These are phyloP conservation scores for Theristus sp. DNA, from an alignment of 2,888 invertebrate species.

Conservation along the genomic window DNA sequence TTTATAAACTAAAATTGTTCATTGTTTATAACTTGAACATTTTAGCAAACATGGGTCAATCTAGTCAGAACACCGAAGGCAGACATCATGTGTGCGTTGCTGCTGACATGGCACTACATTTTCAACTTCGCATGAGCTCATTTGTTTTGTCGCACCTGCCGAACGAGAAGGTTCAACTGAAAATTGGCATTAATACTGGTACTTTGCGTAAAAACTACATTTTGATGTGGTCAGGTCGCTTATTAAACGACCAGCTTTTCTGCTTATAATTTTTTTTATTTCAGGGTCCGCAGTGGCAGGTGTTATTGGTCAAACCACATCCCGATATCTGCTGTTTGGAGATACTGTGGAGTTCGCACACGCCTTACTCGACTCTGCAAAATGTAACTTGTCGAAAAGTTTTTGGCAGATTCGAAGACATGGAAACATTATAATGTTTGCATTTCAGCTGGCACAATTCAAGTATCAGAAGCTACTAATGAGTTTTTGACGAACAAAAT, in stretches of 20 bases:
- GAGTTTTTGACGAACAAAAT: constrained; percentile 10
- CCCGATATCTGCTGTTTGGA: constrained; percentile 2
- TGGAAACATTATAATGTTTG: neutral
- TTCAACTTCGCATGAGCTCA: neutral
- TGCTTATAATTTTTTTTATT: neutral
- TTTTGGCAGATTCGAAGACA: neutral
- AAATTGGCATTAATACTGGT: neutral
- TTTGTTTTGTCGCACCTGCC: neutral
- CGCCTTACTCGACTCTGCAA: neutral
- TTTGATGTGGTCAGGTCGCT: too few species aligned
- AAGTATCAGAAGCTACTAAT: constrained; percentile 10
- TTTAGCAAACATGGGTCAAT: too few species aligned
- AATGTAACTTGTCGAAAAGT: neutral
- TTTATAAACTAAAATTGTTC: too few species aligned
- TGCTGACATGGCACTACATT: constrained; percentile 1
- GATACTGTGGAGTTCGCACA: neutral
- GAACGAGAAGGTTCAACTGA: neutral
- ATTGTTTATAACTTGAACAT: too few species aligned
- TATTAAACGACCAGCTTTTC: too few species aligned
- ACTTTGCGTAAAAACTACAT: too few species aligned
- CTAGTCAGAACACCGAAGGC: too few species aligned
- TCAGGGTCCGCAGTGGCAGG: constrained; percentile 1
- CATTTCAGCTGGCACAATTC: constrained; percentile 11
- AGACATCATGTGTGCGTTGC: constrained; percentile 1
- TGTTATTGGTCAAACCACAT: neutral